Base-by-base conservation (phyloP, 2,797 vertebrate genomes). In the Strix occidentalis region DNA sequence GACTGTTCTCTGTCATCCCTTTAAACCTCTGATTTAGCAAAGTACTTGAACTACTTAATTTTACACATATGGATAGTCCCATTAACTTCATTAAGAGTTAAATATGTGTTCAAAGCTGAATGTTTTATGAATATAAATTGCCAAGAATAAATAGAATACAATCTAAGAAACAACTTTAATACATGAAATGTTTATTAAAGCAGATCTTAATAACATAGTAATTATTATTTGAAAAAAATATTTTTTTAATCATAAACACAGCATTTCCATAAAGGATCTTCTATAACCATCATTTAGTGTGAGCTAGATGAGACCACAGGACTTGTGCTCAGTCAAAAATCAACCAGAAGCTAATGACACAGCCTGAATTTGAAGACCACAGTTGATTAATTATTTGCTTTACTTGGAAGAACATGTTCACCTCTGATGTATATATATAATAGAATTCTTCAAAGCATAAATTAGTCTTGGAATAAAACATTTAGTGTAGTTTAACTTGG, bases 171-270 rank as follows among this genome's bases (percentile, higher is more conserved):
- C 9, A 54, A 81, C 3, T 48, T 46, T 56, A 51, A 11, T 39
- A n/a, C 21, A 31, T 12, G 0, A 48, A 71, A 75, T 28, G 6
- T 17, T 83, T 69, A 54, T 66, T 46, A 74, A 85, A 48, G 12
- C 3, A 66, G 16, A 39, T 56, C 0, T 1, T 21, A 75, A 61
- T 53, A 35, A 68, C 68, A 1, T 1, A 45, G 13, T n/a, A 79
- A 83, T 45, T 65, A 68, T 43, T 63, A 68, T 57, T 60, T 77
- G 8, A 0, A 39, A 60, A 74, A 57, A n/a, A 50, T 33, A 4
- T 53, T 64, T 74, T 24, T 77, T 3, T 65, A 63, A 50, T 69
- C 3, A 58, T 31, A 35, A 70, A 35, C 3, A 25, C 3, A 35
- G 5, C 1, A 58, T 37, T 87, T 72, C 5, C 21, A 29, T 46